These are phyloP conservation scores for Ceratoteleas bidentatus DNA, from an alignment of 1,140 invertebrate species.

Conservation along the genomic window DNA sequence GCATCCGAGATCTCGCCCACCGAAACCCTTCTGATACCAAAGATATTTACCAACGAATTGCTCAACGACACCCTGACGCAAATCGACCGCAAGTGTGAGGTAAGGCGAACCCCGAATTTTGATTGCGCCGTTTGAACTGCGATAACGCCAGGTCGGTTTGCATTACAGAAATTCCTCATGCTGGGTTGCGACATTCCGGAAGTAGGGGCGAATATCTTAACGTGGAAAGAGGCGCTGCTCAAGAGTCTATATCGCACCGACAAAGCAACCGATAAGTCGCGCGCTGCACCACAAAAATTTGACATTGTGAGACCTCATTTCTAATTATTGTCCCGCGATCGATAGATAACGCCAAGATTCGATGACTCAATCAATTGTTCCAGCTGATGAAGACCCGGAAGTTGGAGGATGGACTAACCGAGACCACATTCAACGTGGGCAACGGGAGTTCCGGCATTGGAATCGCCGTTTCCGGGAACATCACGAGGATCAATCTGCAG, in stretches of 20 bases:
- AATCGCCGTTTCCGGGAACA: slow-evolving; percentile 67
- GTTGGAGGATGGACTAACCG: slow-evolving; percentile 30
- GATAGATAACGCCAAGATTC: background rate
- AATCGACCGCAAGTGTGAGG: slow-evolving; percentile 37
- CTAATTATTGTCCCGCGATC: slow-evolving; percentile 9
- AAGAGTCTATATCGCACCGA: slow-evolving; percentile 33
- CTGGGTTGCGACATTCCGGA: slow-evolving; percentile 55
- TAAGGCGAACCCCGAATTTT: slow-evolving; percentile 13
- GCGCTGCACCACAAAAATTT: slow-evolving; percentile 19
- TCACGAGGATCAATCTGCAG: slow-evolving; percentile 66
- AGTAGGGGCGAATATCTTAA: slow-evolving; percentile 30
- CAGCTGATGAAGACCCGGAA: slow-evolving; percentile 34
- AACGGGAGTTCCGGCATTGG: slow-evolving; percentile 42
- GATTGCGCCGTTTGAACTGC: slow-evolving; percentile 31
- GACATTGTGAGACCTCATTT: slow-evolving; percentile 39
- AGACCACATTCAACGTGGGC: slow-evolving; percentile 65
- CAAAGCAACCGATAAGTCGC: slow-evolving; percentile 38
- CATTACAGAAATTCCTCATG: slow-evolving; percentile 68
- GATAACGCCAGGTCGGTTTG: slow-evolving; percentile 1
- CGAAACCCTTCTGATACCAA: slow-evolving; percentile 35
- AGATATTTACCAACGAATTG: slow-evolving; percentile 34
- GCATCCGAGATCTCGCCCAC: background rate
- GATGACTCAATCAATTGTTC: slow-evolving; percentile 11
- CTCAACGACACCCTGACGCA: slow-evolving; percentile 6
- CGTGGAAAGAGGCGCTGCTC: slow-evolving; percentile 29